Evolutionary conservation across 2,888 invertebrate species (phyloP).

Genomic region (Clistopyga incitator): DNA sequence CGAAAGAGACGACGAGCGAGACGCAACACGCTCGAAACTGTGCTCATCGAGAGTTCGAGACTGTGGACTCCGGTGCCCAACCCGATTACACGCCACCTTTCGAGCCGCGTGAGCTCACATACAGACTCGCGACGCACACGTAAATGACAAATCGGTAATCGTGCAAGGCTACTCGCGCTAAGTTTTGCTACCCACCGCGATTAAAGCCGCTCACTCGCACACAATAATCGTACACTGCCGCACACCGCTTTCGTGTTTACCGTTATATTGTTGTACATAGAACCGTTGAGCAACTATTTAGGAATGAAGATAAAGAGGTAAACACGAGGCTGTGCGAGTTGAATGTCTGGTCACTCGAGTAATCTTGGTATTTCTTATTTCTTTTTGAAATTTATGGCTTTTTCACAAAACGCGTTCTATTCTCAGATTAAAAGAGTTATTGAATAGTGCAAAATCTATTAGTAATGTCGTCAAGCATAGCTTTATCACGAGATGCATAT

Average conservation of each 20-base stretch:
- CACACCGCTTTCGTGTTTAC: slow-evolving; percentile 44
- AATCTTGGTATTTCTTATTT: no score
- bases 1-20: slow-evolving; percentile 12
- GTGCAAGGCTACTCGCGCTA: slow-evolving; percentile 31
- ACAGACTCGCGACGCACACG: neutral
- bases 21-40: slow-evolving; percentile 11
- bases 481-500: no score
- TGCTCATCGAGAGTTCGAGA: slow-evolving; percentile 28
- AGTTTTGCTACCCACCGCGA: slow-evolving; percentile 13
- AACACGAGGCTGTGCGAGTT: neutral
- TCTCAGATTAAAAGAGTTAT: no score
- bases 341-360: no score
- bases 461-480: no score
- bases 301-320: slow-evolving; percentile 13
- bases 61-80: slow-evolving; percentile 25
- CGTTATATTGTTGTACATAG: slow-evolving; percentile 28
- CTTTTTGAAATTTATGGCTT: no score
- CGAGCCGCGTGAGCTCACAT: slow-evolving; percentile 1
- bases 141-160: slow-evolving; percentile 45
- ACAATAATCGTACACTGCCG: neutral
- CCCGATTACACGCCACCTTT: slow-evolving; percentile 56
- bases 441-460: no score
- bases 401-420: no score
- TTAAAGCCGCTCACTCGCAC: slow-evolving; percentile 23
- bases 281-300: slow-evolving; percentile 29